Percentiles rank a stretch among this genome's conserved stretches.
phyloP scores from a whole-genome alignment of 2,888 invertebrate genomes.

The Drosophila neonasuta region DNA sequence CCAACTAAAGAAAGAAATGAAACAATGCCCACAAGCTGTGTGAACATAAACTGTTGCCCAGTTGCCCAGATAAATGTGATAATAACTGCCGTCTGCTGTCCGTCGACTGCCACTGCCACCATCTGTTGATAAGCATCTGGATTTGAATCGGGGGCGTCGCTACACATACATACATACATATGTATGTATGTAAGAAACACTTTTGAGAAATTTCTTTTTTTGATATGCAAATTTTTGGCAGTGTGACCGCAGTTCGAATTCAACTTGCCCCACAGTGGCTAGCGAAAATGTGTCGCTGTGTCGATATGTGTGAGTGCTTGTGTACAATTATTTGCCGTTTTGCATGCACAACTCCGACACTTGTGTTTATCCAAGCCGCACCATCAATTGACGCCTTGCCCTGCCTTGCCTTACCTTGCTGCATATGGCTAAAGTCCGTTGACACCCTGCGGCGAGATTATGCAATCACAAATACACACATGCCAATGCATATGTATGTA shows the following conservation, averaged over 20 bases:
- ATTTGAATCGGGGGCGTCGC: conserved; percentile 11
- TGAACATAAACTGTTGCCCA: neutral
- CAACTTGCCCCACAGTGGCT: neutral
- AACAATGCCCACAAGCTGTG: conserved; percentile 18
- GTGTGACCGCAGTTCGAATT: neutral
- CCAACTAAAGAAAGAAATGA: conserved; percentile 9
- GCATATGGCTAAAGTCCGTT: conserved; percentile 16
- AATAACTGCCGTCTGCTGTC: conserved; percentile 3
- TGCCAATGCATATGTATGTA: neutral
- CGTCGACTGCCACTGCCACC: neutral
- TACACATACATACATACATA: neutral
- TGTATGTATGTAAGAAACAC: neutral
- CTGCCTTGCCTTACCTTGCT: neutral
- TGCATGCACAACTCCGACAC: conserved; percentile 12
- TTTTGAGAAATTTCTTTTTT: neutral
- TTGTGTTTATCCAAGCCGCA: conserved; percentile 14
- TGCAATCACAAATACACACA: conserved; percentile 6
- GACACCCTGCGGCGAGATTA: conserved; percentile 15
- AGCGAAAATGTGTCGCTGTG: neutral
- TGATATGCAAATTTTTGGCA: conserved; percentile 10
- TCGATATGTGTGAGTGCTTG: neutral
- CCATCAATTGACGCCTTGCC: conserved; percentile 13
- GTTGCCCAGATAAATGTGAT: conserved; percentile 23
- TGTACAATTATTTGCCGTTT: conserved; percentile 15
- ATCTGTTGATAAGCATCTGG: conserved; percentile 17